Evolutionary conservation across 2,888 invertebrate genomes (phyloP), one percentile per base, ranked within the genome.

Genomic region (Scaptodrosophila latifasciaeformis): DNA sequence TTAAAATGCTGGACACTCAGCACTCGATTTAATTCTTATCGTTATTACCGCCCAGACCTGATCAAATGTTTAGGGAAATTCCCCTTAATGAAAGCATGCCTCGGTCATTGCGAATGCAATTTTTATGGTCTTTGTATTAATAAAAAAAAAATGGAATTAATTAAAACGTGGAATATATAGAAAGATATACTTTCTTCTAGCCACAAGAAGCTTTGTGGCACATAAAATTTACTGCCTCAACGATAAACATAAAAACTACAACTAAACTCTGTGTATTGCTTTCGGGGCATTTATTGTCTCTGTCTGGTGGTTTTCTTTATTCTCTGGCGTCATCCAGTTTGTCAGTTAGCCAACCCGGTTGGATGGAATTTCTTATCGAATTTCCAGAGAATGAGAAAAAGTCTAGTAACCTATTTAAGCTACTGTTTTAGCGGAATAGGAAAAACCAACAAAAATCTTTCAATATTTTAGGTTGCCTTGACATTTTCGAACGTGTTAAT

Each of bases 81-180:
- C 59, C 72, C 72, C 57, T n/a, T 76, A 65, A 76, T 66, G 68
- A 71, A 60, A 43, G 49, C 5, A 37, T 46, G 57, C n/a, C n/a
- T n/a, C n/a, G n/a, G n/a, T 49, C 52, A 55, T 34, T 60, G 63
- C 74, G n/a, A 77, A 69, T 71, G 79, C 65, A 72, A 55, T 67
- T 79, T 76, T 72, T 69, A 76, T 49, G 62, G 76, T 69, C 67
- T 79, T 46, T 27, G 51, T 60, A 49, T 71, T 64, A 78, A 29
- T 46, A 27, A 9, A 27, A 9, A 27, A 27, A 9, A 6, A 2
- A 47, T 58, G 50, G 65, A 68, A 75, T 72, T 72, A 72, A 72
- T 70, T 75, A 74, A 70, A 55, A 54, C n/a, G 30, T 30, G 30
- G 30, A 66, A 67, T 64, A 68, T 54, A 1, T 30, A n/a, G n/a